phyloP scores from a whole-genome alignment of 2,113 vertebrate genomes.

The Gopherus evgoodei region DNA sequence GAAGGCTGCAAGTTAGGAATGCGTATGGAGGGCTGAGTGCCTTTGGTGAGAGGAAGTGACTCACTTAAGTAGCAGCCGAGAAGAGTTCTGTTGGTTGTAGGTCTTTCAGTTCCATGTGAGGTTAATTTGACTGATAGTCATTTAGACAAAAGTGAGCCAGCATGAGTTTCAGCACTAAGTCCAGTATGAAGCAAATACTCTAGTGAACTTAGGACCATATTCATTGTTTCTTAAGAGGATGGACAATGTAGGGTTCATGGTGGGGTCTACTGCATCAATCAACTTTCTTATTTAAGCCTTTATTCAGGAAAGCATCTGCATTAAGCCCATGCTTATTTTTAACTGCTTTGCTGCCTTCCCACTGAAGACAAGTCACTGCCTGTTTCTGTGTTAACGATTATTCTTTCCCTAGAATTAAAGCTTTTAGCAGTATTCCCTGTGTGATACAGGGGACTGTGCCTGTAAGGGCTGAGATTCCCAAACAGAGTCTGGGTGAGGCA shows the following conservation, averaged over 20 bases:
- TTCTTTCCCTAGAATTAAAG: neutral
- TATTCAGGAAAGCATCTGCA: neutral
- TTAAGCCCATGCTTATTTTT: neutral
- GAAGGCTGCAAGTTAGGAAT: no score
- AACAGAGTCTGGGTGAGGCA: neutral
- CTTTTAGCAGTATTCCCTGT: neutral
- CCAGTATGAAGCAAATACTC: neutral
- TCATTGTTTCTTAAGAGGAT: neutral
- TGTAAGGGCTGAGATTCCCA: neutral
- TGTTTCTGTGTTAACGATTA: neutral
- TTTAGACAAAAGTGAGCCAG: no score
- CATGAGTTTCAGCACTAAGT: no score
- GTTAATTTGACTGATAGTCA: no score
- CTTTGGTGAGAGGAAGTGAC: no score
- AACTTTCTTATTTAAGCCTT: neutral
- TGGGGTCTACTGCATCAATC: neutral
- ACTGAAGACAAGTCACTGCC: neutral
- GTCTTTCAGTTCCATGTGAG: neutral
- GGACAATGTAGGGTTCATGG: no score
- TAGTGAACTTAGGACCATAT: neutral
- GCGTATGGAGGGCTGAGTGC: no score
- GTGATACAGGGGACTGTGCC: neutral
- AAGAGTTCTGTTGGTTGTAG: neutral
- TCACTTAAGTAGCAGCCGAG: no score
- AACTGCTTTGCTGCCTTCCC: neutral